A percentile compares a stretch with the other conserved stretches of the same genome.
Conservation (phyloP, 2,113 vertebrate genomes). For the Bos indicus region DNA sequence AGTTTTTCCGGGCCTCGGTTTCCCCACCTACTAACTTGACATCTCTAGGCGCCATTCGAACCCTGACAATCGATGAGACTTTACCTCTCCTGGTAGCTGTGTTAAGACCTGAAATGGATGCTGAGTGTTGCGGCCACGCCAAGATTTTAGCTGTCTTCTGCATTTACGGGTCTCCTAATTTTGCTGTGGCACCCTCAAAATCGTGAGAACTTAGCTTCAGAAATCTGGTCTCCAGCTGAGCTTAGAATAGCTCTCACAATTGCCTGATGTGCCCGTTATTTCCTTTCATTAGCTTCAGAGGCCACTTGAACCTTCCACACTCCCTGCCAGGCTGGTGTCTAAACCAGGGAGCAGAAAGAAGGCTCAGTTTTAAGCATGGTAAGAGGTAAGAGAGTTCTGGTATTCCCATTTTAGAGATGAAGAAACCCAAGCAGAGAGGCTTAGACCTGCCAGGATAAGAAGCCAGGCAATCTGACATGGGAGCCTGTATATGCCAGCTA, state of each 20-base stretch:
- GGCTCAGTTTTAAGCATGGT: not conserved
- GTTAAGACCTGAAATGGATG: slow-evolving; percentile 9
- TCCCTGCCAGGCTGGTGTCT: not conserved
- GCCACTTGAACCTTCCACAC: not conserved
- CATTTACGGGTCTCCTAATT: not conserved
- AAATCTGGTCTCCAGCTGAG: not conserved
- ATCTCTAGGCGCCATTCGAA: slow-evolving; percentile 11
- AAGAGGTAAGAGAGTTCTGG: slow-evolving; percentile 15
- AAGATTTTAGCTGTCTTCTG: slow-evolving; percentile 23
- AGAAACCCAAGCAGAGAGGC: slow-evolving; percentile 18
- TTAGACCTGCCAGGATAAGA: slow-evolving; percentile 22
- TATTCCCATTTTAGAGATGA: slow-evolving; percentile 26
- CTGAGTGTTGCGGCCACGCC: not conserved
- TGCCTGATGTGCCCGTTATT: not conserved
- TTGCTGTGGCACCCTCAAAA: not conserved
- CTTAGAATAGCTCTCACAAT: slow-evolving; percentile 6
- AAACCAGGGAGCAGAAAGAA: slow-evolving; percentile 14
- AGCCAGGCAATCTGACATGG: slow-evolving; percentile 24
- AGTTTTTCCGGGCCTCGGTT: slow-evolving; percentile 18
- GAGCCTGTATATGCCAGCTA: not conserved
- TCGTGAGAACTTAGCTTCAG: not conserved
- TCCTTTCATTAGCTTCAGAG: slow-evolving; percentile 24
- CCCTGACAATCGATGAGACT: not conserved
- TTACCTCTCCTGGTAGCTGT: not conserved
- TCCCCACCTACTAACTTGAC: not conserved